Evolutionary conservation across 2,113 vertebrate genomes (phyloP), one percentile per base, ranked within the genome.

Genomic region (Sinocyclocheilus maitianheensis): DNA sequence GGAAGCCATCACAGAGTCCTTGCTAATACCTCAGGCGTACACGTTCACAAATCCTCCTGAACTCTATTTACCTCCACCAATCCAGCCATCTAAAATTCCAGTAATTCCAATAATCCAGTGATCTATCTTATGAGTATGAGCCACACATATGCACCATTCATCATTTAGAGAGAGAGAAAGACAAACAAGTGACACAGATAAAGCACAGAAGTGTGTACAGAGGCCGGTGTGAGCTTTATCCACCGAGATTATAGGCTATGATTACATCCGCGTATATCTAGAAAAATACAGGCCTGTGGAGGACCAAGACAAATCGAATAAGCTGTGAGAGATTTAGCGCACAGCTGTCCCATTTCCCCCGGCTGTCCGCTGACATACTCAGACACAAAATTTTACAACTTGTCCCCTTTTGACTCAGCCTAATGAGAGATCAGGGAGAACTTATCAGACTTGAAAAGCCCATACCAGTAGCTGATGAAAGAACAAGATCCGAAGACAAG

Each of bases 271-370:
- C 88, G 85, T 89, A 90, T 90, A 91, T 89, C 87, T 91, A 86
- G 90, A 87, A 84, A 90, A 91, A 78, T 34, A 22, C 53, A 40
- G 91, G 83, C 88, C 84, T 91, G 91, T 90, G 90, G 93, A 93
- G 89, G 88, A 90, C 88, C 91, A 67, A 84, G 89, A 94, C 92
- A 93, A 94, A 95, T 93, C 93, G 92, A 94, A 95, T 94, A 92
- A 94, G 91, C 91, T 84, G 89, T 91, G 90, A 90, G 90, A 92
- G 93, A 94, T 94, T 95, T 94, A 92, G 90, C 86, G 84, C 89
- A 88, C 94, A 95, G 92, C 92, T 94, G 93, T 91, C 88, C 63
- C 40, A 84, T 87, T 84, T 85, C 77, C 58, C 37, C 62, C n/a
- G 26, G n/a, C 40, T 84, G 60, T 81, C 62, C 30, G 51, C 77